Base-by-base conservation (phyloP, 2,113 vertebrate species). In the Prolemur simus region DNA sequence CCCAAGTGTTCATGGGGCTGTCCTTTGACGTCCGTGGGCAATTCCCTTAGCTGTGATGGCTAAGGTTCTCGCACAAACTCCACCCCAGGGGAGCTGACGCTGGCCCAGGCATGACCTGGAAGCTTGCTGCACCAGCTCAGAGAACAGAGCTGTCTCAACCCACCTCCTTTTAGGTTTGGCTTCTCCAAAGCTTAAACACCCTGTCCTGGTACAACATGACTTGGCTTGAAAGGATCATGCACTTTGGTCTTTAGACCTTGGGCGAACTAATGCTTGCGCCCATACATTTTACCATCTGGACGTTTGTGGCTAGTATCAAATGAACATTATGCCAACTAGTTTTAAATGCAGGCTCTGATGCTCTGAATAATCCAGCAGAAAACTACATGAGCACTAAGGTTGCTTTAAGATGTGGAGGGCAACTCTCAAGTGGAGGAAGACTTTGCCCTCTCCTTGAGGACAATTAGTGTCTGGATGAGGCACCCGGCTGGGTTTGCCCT, bases 1-100 rank as follows among this genome's bases (percentile, higher is more conserved):
- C 96, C 98, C 95, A 89, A 98, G 97, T 82, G 76, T 92, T 98
- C 94, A 96, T 95, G 96, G 96, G 97, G 95, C 98, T 96, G 96
- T 95, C 95, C 96, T 97, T 98, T 97, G 98, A 98, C 97, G 96
- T 97, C 93, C 13, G 2, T 20, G 95, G 97, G 84, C 97, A 96
- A 97, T 96, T 93, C 98, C 97, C 94, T 98, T 98, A 98, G 97
- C 97, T 97, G 64, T 98, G 97, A 98, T 98, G 98, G 96, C 97
- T 98, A 96, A 97, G 97, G 94, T 96, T 89, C 95, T 97, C 96
- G 92, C 95, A 69, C 76, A 98, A 86, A 89, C 96, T 89, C 77
- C 39, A 94, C 92, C 98, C 93, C 97, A 96, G 93, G 98, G 95
- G 96, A 96, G 5, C 97, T 97, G 97, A 98, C 86, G 34, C 87